These are phyloP conservation scores for Simalia tracyae DNA, from an alignment of 2,797 vertebrate genomes.

Conservation along the genomic window DNA sequence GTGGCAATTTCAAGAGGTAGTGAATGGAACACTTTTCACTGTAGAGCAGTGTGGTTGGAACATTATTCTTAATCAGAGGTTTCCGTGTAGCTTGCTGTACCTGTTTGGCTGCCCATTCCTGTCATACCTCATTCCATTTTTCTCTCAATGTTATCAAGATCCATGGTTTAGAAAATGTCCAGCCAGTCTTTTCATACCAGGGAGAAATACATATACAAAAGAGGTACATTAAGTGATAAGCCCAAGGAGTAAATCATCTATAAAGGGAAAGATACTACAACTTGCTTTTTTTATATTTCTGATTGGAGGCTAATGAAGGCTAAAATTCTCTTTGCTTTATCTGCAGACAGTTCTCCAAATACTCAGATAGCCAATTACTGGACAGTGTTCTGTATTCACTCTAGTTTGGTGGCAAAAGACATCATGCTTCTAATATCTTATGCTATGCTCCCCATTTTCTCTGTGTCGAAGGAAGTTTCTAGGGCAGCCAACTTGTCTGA, in stretches of 20 bases:
- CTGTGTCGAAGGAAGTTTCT: not conserved
- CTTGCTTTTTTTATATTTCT: not conserved
- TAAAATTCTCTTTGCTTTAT: not conserved
- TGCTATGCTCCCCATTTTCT: not conserved
- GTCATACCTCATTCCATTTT: slow-evolving; percentile 36
- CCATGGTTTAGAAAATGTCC: not conserved
- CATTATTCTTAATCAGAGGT: not conserved
- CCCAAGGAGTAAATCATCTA: not conserved
- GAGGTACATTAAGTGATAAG: not conserved
- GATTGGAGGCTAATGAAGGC: not conserved
- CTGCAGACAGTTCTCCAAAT: not conserved
- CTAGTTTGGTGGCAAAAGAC: slow-evolving; percentile 9
- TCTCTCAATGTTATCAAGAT: slow-evolving; percentile 3
- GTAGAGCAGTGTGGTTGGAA: slow-evolving; percentile 48
- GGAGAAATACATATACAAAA: not conserved
- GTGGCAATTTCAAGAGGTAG: not conserved
- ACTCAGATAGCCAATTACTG: not conserved
- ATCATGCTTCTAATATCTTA: slow-evolving; percentile 27
- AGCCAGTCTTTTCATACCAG: not conserved
- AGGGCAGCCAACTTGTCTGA: not conserved
- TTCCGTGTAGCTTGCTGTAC: not conserved
- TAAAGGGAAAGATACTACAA: not conserved
- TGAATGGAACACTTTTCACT: not conserved
- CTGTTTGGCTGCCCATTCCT: slow-evolving; percentile 16
- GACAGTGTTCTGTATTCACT: not conserved